phyloP scores from a whole-genome alignment of 2,797 vertebrate genomes.

The Bovichtus diacanthus region DNA sequence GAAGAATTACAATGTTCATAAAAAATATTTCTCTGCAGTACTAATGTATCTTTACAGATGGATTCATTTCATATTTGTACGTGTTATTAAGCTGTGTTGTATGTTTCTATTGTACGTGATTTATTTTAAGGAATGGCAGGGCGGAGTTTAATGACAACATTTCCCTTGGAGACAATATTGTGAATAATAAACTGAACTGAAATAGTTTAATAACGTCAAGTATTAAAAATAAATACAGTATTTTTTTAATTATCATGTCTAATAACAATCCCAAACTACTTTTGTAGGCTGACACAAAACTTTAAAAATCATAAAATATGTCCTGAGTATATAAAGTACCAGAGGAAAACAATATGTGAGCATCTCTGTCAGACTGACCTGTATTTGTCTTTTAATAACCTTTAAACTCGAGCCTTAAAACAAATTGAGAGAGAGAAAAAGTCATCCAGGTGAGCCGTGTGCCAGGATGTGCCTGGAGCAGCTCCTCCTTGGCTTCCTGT shows the following conservation, averaged over 20 bases:
- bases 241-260: neutral
- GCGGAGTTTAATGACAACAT: neutral
- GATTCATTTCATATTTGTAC: neutral
- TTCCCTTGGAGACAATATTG: neutral
- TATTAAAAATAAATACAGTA: neutral
- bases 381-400: slow-evolving; percentile 27
- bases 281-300: neutral
- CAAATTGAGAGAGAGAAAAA: slow-evolving; percentile 34
- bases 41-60: neutral
- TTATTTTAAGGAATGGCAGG: neutral
- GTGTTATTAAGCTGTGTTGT: neutral
- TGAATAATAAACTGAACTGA: neutral
- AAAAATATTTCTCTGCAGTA: neutral
- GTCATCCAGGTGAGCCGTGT: slow-evolving; percentile 69
- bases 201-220: neutral
- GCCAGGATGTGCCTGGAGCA: slow-evolving; percentile 80
- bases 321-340: neutral
- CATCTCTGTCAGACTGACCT: slow-evolving; percentile 10
- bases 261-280: neutral
- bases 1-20: neutral
- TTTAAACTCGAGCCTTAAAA: slow-evolving; percentile 39
- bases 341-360: neutral
- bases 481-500: slow-evolving; percentile 81
- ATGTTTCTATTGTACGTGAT: neutral
- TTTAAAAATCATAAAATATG: neutral